phyloP scores from a whole-genome alignment of 2,113 vertebrate species.

The Mirza zaza region DNA sequence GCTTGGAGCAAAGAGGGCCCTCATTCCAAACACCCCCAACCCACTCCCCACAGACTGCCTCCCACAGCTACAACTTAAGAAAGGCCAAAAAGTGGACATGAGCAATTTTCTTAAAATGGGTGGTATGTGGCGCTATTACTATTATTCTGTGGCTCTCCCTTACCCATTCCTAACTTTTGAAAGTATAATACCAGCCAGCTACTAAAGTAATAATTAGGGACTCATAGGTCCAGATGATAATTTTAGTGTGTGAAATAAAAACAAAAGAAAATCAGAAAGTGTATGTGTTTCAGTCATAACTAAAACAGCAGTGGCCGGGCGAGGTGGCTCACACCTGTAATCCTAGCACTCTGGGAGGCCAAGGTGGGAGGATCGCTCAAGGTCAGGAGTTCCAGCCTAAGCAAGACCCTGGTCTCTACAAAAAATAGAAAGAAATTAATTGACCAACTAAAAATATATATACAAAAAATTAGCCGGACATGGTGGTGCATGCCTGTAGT shows the following conservation, averaged over 20 bases:
- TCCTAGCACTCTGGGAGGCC: too few species aligned
- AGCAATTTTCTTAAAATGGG: background rate
- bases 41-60: background rate
- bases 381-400: too few species aligned
- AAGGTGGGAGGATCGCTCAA: too few species aligned
- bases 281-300: background rate
- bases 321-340: too few species aligned
- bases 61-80: background rate
- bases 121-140: background rate
- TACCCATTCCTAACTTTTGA: background rate
- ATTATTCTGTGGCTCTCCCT: background rate
- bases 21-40: background rate
- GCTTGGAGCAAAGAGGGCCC: background rate
- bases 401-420: too few species aligned
- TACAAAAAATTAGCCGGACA: too few species aligned
- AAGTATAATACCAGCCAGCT: background rate
- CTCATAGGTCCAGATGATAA: background rate
- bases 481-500: too few species aligned
- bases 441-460: too few species aligned
- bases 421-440: too few species aligned
- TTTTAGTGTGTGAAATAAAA: background rate
- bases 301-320: fast-evolving
- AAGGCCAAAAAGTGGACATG: background rate
- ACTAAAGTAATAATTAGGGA: background rate
- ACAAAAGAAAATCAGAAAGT: background rate